phyloP scores from a whole-genome alignment of 2,113 vertebrate genomes.

The Gambusia holbrooki region DNA sequence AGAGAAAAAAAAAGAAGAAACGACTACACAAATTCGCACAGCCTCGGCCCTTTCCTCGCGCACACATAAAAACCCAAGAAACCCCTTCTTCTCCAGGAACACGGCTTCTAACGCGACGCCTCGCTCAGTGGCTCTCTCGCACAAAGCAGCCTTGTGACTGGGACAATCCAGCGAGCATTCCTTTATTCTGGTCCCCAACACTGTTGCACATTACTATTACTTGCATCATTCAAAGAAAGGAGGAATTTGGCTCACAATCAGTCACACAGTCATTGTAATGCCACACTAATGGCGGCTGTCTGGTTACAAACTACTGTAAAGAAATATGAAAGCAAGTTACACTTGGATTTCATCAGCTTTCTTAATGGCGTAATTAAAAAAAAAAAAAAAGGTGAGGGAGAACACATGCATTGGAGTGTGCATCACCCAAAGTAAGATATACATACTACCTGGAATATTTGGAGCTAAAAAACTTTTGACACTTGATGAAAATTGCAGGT shows the following conservation, averaged over 20 bases:
- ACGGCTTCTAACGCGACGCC: slow-evolving; percentile 41
- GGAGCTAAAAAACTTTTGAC: slow-evolving; percentile 30
- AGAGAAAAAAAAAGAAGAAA: slow-evolving; percentile 13
- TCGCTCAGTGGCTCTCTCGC: slow-evolving; percentile 41
- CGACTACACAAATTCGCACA: slow-evolving; percentile 63
- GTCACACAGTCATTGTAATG: slow-evolving; percentile 74
- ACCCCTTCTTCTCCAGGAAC: slow-evolving; percentile 65
- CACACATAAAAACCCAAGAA: slow-evolving; percentile 56
- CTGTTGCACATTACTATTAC: slow-evolving; percentile 75
- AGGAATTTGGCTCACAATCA: slow-evolving; percentile 78
- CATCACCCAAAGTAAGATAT: slow-evolving; percentile 37
- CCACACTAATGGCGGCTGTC: slow-evolving; percentile 70
- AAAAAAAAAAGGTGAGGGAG: slow-evolving; percentile 51
- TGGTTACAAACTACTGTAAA: slow-evolving; percentile 73
- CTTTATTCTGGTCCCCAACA: slow-evolving; percentile 56
- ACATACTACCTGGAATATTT: slow-evolving; percentile 43
- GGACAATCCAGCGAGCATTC: slow-evolving; percentile 49
- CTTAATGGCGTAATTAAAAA: slow-evolving; percentile 70
- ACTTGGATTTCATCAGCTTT: slow-evolving; percentile 75
- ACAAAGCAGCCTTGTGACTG: slow-evolving; percentile 60
- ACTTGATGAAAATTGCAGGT: slow-evolving; percentile 32
- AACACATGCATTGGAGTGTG: slow-evolving; percentile 12
- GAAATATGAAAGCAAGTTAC: slow-evolving; percentile 74
- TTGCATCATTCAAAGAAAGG: slow-evolving; percentile 81
- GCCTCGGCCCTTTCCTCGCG: slow-evolving; percentile 47